Evolutionary conservation across 2,888 invertebrate species (phyloP), one percentile per base, ranked within the genome.

Genomic region (Theretra japonica): DNA sequence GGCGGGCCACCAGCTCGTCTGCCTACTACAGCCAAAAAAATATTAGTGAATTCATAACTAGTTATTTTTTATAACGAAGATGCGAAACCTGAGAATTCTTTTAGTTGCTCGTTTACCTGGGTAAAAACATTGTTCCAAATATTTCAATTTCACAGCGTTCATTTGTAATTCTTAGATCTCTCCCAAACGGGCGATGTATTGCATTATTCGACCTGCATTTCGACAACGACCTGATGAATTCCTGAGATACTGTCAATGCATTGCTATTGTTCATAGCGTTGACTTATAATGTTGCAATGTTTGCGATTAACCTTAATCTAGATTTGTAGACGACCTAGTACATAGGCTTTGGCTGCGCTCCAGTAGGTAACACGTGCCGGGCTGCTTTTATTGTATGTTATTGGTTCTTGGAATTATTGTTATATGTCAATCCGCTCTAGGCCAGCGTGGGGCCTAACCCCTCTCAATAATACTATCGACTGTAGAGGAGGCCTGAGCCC

Each of bases 261-360:
- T 59, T 62, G 21, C 33, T 15, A 62, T 62, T 65, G 65, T 23
- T 48, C 30, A 41, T 11, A 23, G 19, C 65, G 41, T 41, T 21
- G 53, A n/a, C 48, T 23, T 7, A 30, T 8, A 30, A 15, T 6
- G 21, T 41, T 41, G 23, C 62, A 62, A 41, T 65, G 21, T 48
- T 23, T 48, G 17, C 57, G 33, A 65, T 25, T 65, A 65, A 48
- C 65, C 65, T 53, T 56, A 56, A 69, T 69, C 56, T 65, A 41
- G 41, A 65, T 65, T 41, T 15, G 21, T n/a, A 21, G 62, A 21
- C 62, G 62, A 65, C 62, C 62, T 65, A 65, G 48, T 65, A 23
- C 41, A 17, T 28, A 59, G 4, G 19, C 25, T 23, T 48, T 65
- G 65, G 65, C 65, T 48, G 0, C 23, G 48, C 17, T 48, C 65